Percentiles rank a stretch among this genome's conserved stretches.
Conservation (phyloP, 2,888 invertebrate species). For the Drosophila affinis region DNA sequence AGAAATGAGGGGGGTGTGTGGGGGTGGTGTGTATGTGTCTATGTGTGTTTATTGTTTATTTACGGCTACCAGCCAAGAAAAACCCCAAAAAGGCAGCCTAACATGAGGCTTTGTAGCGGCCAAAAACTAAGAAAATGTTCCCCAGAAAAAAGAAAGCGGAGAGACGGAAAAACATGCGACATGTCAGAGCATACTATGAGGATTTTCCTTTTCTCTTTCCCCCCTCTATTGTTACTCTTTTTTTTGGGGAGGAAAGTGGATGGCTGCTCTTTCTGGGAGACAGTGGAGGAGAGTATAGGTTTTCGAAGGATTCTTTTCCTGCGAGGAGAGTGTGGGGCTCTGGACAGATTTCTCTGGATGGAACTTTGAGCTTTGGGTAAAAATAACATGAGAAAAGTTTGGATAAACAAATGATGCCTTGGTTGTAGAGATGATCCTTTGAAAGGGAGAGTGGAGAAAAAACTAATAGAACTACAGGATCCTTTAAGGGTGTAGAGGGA, state of each 20-base stretch:
- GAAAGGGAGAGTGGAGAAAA: background rate
- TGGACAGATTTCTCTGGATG: background rate
- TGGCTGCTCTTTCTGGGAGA: background rate
- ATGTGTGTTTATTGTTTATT: conserved; percentile 76
- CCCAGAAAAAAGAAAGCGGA: conserved; percentile 39
- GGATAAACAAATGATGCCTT: background rate
- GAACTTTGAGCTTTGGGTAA: background rate
- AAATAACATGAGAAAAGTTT: background rate
- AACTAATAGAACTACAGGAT: too few relatives aligned
- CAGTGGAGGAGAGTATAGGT: background rate
- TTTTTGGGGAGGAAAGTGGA: background rate
- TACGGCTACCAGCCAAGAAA: conserved; percentile 78
- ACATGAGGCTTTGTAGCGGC: conserved; percentile 73
- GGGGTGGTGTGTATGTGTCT: conserved; percentile 25
- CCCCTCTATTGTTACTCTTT: conserved; percentile 7
- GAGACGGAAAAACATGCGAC: conserved; percentile 43
- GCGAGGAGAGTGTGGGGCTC: background rate
- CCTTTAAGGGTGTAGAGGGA: background rate
- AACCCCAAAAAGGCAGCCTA: conserved; percentile 75
- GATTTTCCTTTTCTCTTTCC: conserved; percentile 13
- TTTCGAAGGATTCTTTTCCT: background rate
- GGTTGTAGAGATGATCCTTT: background rate
- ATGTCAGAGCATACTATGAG: conserved; percentile 33
- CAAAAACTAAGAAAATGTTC: conserved; percentile 67
- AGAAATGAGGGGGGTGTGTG: conserved; percentile 25